Base-by-base conservation (phyloP, 2,888 invertebrate species). In the Tetragnatha montana region DNA sequence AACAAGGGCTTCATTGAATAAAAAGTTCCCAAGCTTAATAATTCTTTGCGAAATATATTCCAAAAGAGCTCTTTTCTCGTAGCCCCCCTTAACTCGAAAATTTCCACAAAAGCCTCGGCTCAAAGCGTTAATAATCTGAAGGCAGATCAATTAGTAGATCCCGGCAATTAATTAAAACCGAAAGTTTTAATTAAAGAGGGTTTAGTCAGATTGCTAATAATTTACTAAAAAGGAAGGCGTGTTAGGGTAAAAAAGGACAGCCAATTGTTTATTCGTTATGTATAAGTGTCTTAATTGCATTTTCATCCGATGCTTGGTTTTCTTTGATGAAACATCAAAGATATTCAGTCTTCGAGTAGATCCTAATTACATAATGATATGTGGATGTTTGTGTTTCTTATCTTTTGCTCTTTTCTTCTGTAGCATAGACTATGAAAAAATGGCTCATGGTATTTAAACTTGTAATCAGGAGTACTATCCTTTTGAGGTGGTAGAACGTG, bases 341-440 rank as follows among this genome's bases (percentile, higher is more conserved):
- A 81, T 73, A 73, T 81, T 51, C 49, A 19, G 22, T 68, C 70
- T 81, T 51, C 21, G 35, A 83, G 68, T 47, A 68, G 75, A 60
- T 19, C 60, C 21, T 84, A 84, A 84, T 84, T 84, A 84, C 75
- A 19, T 76, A 84, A 84, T 81, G 73, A 81, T 81, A 81, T 73
- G 71, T 51, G 19, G 47, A 14, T 0, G 22, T 71, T 71, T 71
- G n/a, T 71, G 22, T 69, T 69, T 80, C n/a, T 35, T 69, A n/a
- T n/a, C n/a, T 47, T n/a, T n/a, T 60, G 17, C 69, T 69, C 47
- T 69, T 22, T 10, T 80, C 49, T 8, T 22, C 60, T 80, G 14
- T 22, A 14, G 69, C n/a, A 47, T 19, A 69, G 21, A 19, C 14
- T n/a, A n/a, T n/a, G n/a, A 80, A 70, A 71, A 75, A 68, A 60